Evolutionary conservation across 2,888 invertebrate species (phyloP).

Genomic region (Chaitophorus viminalis): DNA sequence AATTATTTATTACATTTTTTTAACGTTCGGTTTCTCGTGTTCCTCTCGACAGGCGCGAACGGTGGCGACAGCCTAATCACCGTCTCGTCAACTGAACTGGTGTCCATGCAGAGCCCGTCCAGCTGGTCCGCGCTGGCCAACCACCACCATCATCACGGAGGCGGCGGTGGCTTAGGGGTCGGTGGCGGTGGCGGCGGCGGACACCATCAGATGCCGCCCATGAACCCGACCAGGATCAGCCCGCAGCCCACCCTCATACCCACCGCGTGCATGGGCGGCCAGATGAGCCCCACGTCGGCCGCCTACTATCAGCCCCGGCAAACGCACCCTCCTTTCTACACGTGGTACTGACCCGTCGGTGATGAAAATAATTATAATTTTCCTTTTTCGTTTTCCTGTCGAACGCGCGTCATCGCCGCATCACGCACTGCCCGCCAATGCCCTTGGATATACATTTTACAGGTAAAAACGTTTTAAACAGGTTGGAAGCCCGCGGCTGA

Average conservation of each 20-base stretch:
- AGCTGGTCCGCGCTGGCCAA: constrained; percentile 64
- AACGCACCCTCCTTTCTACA: constrained; percentile 65
- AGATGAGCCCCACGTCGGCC: constrained; percentile 64
- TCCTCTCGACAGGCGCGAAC: constrained; percentile 38
- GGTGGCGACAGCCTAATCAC: constrained; percentile 64
- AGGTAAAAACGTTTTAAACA: too few relatives aligned
- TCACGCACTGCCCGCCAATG: too few relatives aligned
- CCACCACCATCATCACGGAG: constrained; percentile 29
- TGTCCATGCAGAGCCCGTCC: constrained; percentile 64
- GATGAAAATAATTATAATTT: neutral
- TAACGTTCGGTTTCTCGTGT: neutral
- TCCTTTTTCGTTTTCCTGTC: neutral
- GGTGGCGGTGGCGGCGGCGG: constrained; percentile 29
- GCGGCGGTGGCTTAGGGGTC: constrained; percentile 15
- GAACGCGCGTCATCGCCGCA: neutral
- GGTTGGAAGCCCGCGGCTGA: neutral
- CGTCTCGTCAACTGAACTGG: constrained; percentile 64
- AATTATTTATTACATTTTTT: too few relatives aligned
- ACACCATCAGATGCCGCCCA: constrained; percentile 59
- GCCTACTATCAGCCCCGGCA: constrained; percentile 64
- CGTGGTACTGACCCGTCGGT: constrained; percentile 64
- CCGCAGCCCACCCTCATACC: constrained; percentile 62
- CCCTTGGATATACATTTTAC: too few relatives aligned
- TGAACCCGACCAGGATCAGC: constrained; percentile 61
- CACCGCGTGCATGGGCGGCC: constrained; percentile 62